Evolutionary conservation across 2,888 invertebrate species (phyloP).

Genomic region (Microctonus brassicae): DNA sequence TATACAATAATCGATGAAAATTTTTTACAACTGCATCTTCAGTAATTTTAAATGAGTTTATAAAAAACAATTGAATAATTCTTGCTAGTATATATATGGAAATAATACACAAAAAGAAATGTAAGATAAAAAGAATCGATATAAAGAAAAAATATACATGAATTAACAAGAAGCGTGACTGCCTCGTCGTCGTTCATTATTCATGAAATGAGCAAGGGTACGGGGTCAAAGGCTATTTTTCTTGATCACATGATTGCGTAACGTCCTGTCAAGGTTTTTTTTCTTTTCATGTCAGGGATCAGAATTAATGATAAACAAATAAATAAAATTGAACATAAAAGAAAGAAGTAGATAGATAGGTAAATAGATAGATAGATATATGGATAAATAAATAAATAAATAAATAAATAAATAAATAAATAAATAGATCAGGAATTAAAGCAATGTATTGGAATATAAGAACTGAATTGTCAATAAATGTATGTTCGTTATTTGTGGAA

Average conservation of each 20-base stretch:
- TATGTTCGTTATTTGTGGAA: too few relatives aligned
- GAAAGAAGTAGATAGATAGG: too few relatives aligned
- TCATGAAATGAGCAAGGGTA: constrained; percentile 38
- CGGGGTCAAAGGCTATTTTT: constrained; percentile 43
- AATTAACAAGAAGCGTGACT: constrained; percentile 20
- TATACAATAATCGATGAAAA: not conserved
- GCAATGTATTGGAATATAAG: not conserved
- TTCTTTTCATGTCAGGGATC: constrained; percentile 4
- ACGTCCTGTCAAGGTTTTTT: constrained; percentile 18
- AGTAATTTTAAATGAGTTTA: too few relatives aligned
- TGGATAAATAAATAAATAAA: not conserved
- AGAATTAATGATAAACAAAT: not conserved
- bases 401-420: not conserved
- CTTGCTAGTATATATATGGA: not conserved
- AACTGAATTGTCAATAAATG: not conserved
- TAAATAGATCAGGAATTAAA: not conserved
- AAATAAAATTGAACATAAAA: not conserved
- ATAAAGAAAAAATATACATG: not conserved
- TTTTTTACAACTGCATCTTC: too few relatives aligned
- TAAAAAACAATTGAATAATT: too few relatives aligned
- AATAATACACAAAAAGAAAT: not conserved
- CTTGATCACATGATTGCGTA: constrained; percentile 30
- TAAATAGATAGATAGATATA: too few relatives aligned
- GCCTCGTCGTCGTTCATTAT: constrained; percentile 39
- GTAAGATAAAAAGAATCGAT: not conserved